Base-by-base conservation (phyloP, 2,113 vertebrate genomes). In the Pseudorectes ferrugineus region DNA sequence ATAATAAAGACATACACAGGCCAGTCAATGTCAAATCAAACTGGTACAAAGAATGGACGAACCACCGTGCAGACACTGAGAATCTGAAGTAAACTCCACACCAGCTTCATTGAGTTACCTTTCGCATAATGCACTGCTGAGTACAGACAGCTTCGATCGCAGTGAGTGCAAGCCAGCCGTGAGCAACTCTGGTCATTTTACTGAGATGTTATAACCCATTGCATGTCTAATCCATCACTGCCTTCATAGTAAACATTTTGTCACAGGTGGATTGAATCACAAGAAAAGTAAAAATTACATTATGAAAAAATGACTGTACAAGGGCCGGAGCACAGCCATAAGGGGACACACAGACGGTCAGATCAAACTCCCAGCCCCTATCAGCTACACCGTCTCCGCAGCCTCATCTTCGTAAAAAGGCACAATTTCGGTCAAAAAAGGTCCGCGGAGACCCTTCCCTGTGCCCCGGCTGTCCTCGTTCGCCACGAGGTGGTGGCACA, bases 401-500 rank as follows among this genome's bases (percentile, higher is more conserved):
- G 19, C 24, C 46, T 46, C 17, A 2, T 24, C 81, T 65, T 40
- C 51, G 12, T 19, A 33, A 57, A 62, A 89, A 31, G 22, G 20
- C 71, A 65, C 29, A 8, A 81, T 58, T 94, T 70, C 0, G 0
- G 51, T 28, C 29, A 38, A 43, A 81, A 84, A 20, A 4, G 22
- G 23, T 17, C 18, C 9, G 7, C 1, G 10, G 35, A 66, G 18
- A 36, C 40, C 36, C 13, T 8, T 52, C 8, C n/a, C 17, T n/a
- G 45, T 45, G 24, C 33, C 43, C 17, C 5, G 18, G 9, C 29
- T 22, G 0, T 38, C 31, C 31, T 26, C 12, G 24, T 17, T 45
- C 2, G 1, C 95, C 96, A 88, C 42, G 0, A 94, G 93, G 75
- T 66, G 95, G 92, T 88, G 91, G 46, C 85, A 88, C 45, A 72